A percentile compares a stretch with the other conserved stretches of the same genome.
These are phyloP conservation scores for Mellivora capensis DNA, from an alignment of 2,113 vertebrate species.

Conservation along the genomic window DNA sequence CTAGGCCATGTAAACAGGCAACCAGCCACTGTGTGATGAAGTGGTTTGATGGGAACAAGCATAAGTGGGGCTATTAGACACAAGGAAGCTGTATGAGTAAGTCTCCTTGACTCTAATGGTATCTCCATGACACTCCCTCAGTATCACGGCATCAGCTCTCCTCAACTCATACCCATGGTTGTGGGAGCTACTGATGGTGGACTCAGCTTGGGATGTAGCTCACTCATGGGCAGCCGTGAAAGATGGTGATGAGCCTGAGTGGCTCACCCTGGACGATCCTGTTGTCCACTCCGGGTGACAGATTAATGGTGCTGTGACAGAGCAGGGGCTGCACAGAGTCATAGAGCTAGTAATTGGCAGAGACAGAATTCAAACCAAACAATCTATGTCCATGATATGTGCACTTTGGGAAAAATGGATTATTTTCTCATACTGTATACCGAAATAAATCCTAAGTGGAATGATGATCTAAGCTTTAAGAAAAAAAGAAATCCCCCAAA, in stretches of 20 bases:
- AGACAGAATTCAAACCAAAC: background rate
- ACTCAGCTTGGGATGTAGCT: background rate
- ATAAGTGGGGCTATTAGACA: background rate
- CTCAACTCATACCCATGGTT: background rate
- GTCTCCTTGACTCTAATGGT: no score
- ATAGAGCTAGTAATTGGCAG: background rate
- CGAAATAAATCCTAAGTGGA: background rate
- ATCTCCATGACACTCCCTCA: background rate
- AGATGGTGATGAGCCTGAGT: background rate
- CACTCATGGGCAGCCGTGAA: background rate
- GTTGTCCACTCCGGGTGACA: no score
- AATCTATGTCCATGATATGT: background rate
- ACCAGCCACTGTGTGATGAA: background rate
- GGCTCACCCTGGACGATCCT: background rate
- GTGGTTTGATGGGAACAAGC: background rate
- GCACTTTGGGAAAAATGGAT: background rate
- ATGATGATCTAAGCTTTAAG: background rate
- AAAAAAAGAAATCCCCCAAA: background rate
- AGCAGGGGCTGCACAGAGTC: no score
- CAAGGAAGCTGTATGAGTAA: background rate
- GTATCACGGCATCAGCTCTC: background rate
- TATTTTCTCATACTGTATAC: background rate
- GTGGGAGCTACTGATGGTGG: background rate
- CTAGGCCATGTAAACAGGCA: background rate
- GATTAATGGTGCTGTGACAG: fast-evolving